A percentile compares a stretch with the other conserved stretches of the same genome.
phyloP scores from a whole-genome alignment of 2,113 vertebrate species.

The Semicossyphus pulcher region DNA sequence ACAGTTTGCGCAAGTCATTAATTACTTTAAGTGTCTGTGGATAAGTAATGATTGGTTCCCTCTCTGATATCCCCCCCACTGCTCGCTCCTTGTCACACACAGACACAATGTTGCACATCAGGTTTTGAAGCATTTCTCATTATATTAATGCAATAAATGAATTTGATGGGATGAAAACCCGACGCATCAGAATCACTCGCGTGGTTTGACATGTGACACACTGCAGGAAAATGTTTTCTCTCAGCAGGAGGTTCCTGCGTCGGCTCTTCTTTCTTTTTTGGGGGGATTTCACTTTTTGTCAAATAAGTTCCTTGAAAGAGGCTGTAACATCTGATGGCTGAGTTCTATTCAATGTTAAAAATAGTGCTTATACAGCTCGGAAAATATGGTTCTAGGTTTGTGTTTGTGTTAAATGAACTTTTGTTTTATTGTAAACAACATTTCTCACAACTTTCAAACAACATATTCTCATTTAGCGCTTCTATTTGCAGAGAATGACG shows the following conservation, averaged over 20 bases:
- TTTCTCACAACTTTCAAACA: no score
- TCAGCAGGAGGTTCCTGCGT: slow-evolving; percentile 13
- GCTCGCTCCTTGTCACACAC: slow-evolving; percentile 45
- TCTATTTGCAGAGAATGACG: no score
- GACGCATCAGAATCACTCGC: slow-evolving; percentile 14
- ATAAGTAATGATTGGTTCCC: slow-evolving; percentile 81
- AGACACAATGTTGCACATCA: slow-evolving; percentile 52
- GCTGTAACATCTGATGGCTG: background rate
- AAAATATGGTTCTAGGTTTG: no score
- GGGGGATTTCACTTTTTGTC: slow-evolving; percentile 3
- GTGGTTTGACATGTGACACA: slow-evolving; percentile 34
- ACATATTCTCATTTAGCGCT: no score
- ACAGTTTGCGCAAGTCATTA: slow-evolving; percentile 83
- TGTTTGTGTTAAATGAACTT: no score
- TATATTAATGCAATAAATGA: slow-evolving; percentile 41
- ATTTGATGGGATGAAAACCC: slow-evolving; percentile 33
- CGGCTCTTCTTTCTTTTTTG: background rate
- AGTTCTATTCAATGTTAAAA: background rate
- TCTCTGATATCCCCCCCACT: slow-evolving; percentile 56
- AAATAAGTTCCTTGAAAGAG: background rate
- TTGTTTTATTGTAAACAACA: no score
- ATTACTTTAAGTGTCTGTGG: slow-evolving; percentile 82
- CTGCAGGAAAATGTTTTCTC: slow-evolving; percentile 10
- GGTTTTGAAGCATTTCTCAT: slow-evolving; percentile 41
- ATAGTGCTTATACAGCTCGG: no score